Evolutionary conservation across 2,888 invertebrate species (phyloP).

Genomic region (Microctonus aethiopoides): DNA sequence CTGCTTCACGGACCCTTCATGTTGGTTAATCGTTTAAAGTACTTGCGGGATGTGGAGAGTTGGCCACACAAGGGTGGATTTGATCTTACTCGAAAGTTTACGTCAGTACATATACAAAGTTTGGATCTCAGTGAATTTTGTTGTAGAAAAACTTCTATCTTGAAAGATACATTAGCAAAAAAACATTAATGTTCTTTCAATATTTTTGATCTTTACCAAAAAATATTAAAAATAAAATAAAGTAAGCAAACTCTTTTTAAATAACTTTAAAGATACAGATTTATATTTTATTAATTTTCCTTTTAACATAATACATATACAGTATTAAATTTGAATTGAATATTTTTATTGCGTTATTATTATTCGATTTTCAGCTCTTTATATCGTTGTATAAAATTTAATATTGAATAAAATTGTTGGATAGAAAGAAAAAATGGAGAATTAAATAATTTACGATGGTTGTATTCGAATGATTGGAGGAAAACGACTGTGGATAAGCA

Average conservation of each 20-base stretch:
- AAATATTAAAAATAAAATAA: neutral
- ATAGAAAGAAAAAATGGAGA: neutral
- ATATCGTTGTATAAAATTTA: neutral
- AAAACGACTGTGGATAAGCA: neutral
- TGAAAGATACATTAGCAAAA: neutral
- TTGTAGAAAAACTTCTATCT: neutral
- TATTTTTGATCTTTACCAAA: neutral
- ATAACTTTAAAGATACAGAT: neutral
- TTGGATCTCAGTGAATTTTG: neutral
- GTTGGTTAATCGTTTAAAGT: neutral
- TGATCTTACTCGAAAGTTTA: neutral
- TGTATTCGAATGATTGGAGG: neutral
- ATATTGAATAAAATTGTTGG: neutral
- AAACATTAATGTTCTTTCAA: neutral
- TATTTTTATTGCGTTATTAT: neutral
- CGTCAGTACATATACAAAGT: neutral
- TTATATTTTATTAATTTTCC: neutral
- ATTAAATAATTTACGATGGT: neutral
- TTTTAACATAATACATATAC: neutral
- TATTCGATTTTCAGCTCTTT: neutral
- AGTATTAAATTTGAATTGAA: neutral
- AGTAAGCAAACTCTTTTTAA: neutral
- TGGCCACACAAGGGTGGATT: neutral
- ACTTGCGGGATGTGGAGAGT: neutral
- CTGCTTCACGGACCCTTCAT: neutral